phyloP scores from a whole-genome alignment of 2,888 invertebrate species.

The Orthonevra nobilis region DNA sequence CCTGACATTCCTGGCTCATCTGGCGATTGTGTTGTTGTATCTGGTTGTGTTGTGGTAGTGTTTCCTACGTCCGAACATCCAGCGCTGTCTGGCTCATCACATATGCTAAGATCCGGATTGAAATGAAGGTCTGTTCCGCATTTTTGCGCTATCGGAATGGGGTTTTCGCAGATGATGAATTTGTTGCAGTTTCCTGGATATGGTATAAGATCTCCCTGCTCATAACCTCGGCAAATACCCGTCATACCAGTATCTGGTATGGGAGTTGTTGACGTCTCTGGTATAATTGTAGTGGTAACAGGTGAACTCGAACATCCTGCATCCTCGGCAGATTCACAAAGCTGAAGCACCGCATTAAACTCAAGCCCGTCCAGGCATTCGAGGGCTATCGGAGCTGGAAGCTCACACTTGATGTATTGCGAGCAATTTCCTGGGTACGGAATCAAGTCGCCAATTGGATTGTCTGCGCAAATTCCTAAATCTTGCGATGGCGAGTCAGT shows the following conservation, averaged over 20 bases:
- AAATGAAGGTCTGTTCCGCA: conserved; percentile 71
- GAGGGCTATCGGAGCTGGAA: conserved; percentile 79
- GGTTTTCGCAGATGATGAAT: conserved; percentile 70
- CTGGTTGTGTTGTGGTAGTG: conserved; percentile 2
- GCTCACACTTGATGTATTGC: conserved; percentile 73
- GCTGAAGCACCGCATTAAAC: conserved; percentile 73
- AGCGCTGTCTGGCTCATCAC: conserved; percentile 74
- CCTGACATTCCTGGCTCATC: conserved; percentile 64
- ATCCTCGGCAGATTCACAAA: conserved; percentile 73
- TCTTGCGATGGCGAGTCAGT: not conserved
- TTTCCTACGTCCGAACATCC: conserved; percentile 63
- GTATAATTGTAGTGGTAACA: conserved; percentile 50
- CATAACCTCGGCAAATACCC: conserved; percentile 60
- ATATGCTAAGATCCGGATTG: conserved; percentile 72
- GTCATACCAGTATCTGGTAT: conserved; percentile 60
- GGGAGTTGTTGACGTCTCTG: conserved; percentile 21
- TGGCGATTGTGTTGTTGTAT: conserved; percentile 43
- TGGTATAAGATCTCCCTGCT: conserved; percentile 54
- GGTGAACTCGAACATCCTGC: conserved; percentile 76
- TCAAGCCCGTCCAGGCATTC: conserved; percentile 82
- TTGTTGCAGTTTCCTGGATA: conserved; percentile 71
- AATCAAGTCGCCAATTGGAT: conserved; percentile 68
- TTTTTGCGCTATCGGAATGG: conserved; percentile 50
- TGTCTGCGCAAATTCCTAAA: conserved; percentile 66
- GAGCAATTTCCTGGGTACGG: conserved; percentile 74